Base-by-base conservation (phyloP, 2,113 vertebrate species). In the Propithecus coquereli region DNA sequence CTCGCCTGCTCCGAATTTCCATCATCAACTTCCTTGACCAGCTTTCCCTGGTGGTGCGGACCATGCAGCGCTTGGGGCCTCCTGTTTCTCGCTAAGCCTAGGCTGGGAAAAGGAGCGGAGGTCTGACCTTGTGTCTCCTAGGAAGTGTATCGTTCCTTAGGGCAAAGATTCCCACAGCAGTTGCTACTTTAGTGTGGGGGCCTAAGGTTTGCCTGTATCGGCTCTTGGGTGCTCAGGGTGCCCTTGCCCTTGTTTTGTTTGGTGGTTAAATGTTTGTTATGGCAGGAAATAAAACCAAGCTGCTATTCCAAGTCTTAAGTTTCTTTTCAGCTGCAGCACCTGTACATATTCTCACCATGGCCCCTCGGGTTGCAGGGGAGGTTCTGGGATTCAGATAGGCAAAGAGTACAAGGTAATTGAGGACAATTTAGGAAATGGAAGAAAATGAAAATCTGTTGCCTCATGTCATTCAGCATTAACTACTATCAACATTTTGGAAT, bases 11-110 rank as follows among this genome's bases (percentile, higher is more conserved):
- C 30, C 97, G 99, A 40, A 98, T 99, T 45, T 99, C 99, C 1
- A 98, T 99, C 70, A 97, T 97, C 94, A 99, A 98, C 18, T 99
- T 99, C 50, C 96, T 99, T 79, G 99, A 99, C 84, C 99, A 99
- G 61, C 98, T 99, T 68, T 97, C 98, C 2, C 98, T 99, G 8
- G 99, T 99, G 20, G 5, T 99, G 83, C 98, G 98, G 91, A 99
- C 99, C 14, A 99, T 99, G 98, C 98, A 99, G 73, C 97, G 97
- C 92, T 99, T 99, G 17, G 99, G 99, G 8, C 98, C 98, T 3
- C 97, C 99, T 0, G 83, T 97, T 18, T 10, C 89, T 5, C 90
- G 91, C 52, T 98, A 77, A 93, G 16, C 47, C 45, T 63, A 10
- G 2, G 18, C 30, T n/a, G 30, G 37, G 13, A 13, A 22, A 50